These are phyloP conservation scores for Drosophila aff. DNA, from an alignment of 1,140 invertebrate genomes.

Conservation along the genomic window DNA sequence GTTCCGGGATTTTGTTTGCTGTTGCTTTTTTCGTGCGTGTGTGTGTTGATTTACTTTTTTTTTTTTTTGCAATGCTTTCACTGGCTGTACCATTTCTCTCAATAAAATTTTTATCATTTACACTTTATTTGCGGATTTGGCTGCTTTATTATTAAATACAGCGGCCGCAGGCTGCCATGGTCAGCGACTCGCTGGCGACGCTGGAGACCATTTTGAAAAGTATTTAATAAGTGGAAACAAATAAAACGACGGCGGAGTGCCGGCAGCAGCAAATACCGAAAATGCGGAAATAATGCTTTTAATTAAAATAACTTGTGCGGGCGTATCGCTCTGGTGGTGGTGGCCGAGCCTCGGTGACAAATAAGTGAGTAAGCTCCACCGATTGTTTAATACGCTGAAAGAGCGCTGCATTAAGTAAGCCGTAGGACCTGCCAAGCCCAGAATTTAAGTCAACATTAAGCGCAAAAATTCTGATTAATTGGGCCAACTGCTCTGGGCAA, in stretches of 20 bases:
- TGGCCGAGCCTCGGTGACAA: background rate
- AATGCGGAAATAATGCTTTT: constrained; percentile 52
- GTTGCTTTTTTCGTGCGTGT: constrained; percentile 17
- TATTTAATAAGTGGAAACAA: constrained; percentile 51
- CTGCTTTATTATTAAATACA: constrained; percentile 68
- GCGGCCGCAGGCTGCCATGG: constrained; percentile 40
- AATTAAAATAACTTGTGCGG: constrained; percentile 61
- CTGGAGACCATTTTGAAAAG: constrained; percentile 50
- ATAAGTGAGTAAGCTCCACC: constrained; percentile 1
- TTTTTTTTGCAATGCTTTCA: constrained; percentile 1
- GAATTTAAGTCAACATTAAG: constrained; percentile 47
- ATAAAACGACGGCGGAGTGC: constrained; percentile 22
- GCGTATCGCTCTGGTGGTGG: constrained; percentile 4
- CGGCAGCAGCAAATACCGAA: constrained; percentile 36
- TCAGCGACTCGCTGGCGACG: constrained; percentile 25
- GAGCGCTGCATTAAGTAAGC: constrained; percentile 43
- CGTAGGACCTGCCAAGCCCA: background rate
- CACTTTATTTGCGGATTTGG: constrained; percentile 72
- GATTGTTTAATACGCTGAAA: constrained; percentile 55
- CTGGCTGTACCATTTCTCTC: constrained; percentile 4
- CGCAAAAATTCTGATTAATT: constrained; percentile 48
- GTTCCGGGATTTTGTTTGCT: constrained; percentile 45
- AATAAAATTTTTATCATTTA: constrained; percentile 50
- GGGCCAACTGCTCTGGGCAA: constrained; percentile 11
- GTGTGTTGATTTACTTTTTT: constrained; percentile 22